Conservation (phyloP, 2,888 invertebrate genomes). For the Lasioglossum malachurum region DNA sequence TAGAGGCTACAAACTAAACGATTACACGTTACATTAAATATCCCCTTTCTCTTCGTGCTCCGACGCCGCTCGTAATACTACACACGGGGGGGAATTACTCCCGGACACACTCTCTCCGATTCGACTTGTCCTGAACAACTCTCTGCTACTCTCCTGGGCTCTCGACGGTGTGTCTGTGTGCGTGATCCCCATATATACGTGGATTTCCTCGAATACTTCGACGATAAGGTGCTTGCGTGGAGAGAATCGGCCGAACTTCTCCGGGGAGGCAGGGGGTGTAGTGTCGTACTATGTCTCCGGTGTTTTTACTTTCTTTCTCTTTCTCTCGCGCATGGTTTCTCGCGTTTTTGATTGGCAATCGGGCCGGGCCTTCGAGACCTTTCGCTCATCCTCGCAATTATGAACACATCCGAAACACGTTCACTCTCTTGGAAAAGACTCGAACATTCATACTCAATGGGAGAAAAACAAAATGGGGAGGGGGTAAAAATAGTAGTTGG, state of each 20-base stretch:
- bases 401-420: conserved; percentile 41
- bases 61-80: conserved; percentile 48
- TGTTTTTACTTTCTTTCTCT: background rate
- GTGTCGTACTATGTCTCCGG: background rate
- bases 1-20: conserved; percentile 78
- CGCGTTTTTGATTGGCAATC: conserved; percentile 53
- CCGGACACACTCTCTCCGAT: conserved; percentile 14
- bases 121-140: background rate
- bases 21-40: conserved; percentile 78
- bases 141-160: background rate
- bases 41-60: conserved; percentile 57
- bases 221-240: conserved; percentile 30
- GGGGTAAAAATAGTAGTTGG: background rate
- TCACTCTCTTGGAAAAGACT: conserved; percentile 44
- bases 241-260: conserved; percentile 45
- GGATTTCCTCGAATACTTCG: conserved; percentile 34
- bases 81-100: conserved; percentile 25
- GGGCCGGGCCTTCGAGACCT: conserved; percentile 57
- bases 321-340: conserved; percentile 9
- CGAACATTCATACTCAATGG: conserved; percentile 54
- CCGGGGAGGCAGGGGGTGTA: background rate
- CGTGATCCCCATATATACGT: background rate
- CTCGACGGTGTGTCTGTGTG: conserved; percentile 7
- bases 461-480: conserved; percentile 13
- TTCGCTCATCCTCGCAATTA: conserved; percentile 58